Evolutionary conservation across 2,888 invertebrate genomes (phyloP).

Genomic region (Drosophila multiciliata): DNA sequence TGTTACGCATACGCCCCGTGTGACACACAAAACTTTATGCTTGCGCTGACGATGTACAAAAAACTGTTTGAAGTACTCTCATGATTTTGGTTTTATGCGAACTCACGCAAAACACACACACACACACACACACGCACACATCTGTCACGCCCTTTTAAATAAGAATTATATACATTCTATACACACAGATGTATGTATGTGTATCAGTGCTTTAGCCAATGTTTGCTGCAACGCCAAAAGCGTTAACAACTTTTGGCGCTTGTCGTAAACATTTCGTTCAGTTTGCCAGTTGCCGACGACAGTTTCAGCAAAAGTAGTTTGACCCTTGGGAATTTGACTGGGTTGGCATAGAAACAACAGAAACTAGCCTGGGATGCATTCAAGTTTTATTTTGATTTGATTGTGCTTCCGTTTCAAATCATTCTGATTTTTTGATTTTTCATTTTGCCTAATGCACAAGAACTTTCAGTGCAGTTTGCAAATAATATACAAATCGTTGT

Average conservation of each 20-base stretch:
- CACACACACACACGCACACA: conserved; percentile 5
- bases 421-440: conserved; percentile 12
- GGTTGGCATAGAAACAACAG: conserved; percentile 25
- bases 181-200: neutral
- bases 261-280: conserved; percentile 61
- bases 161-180: conserved; percentile 31
- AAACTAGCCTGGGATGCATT: conserved; percentile 11
- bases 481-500: conserved; percentile 2
- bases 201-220: conserved; percentile 18
- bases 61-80: conserved; percentile 48
- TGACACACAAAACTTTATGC: conserved; percentile 62
- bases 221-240: conserved; percentile 36
- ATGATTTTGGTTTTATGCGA: conserved; percentile 52
- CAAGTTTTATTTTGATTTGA: conserved; percentile 26
- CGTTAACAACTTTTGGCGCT: conserved; percentile 52
- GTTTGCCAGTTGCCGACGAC: conserved; percentile 47
- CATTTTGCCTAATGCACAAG: neutral
- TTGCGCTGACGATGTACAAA: conserved; percentile 34
- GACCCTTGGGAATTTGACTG: conserved; percentile 58
- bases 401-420: conserved; percentile 11
- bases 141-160: conserved; percentile 42
- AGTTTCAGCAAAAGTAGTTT: conserved; percentile 61
- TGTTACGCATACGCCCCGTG: conserved; percentile 74
- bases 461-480: neutral
- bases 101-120: conserved; percentile 19